These are phyloP conservation scores for Zaprionus kolodkinae DNA, from an alignment of 1,140 invertebrate genomes.

Conservation along the genomic window DNA sequence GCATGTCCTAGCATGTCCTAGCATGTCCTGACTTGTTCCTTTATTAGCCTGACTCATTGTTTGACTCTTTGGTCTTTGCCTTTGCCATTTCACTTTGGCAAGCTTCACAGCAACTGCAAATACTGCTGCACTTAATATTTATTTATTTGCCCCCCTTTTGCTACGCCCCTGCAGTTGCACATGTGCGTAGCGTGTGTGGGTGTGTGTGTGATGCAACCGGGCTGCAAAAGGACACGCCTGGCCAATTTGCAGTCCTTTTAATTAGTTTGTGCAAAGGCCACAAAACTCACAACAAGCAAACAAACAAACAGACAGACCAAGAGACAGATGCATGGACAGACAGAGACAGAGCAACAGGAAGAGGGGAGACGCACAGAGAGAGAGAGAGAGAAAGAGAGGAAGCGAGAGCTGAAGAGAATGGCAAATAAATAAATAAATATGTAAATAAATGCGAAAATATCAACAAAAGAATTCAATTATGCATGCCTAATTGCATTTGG, in stretches of 20 bases:
- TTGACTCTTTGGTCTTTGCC: constrained; percentile 23
- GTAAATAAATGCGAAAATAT: constrained; percentile 36
- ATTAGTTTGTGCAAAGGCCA: constrained; percentile 66
- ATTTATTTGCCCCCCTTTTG: constrained; percentile 56
- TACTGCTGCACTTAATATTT: constrained; percentile 70
- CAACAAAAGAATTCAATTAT: constrained; percentile 68
- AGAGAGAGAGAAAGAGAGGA: not conserved
- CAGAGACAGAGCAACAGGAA: not conserved
- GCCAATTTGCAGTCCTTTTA: constrained; percentile 59
- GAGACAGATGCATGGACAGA: not conserved
- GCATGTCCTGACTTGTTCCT: constrained; percentile 1
- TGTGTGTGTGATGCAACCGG: constrained; percentile 9
- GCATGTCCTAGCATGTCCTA: not conserved
- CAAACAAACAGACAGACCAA: constrained; percentile 3
- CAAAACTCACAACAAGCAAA: constrained; percentile 19
- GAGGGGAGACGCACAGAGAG: not conserved
- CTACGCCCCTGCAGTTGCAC: not conserved
- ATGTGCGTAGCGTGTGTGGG: not conserved
- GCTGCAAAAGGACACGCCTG: constrained; percentile 23
- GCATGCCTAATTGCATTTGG: constrained; percentile 55
- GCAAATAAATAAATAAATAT: constrained; percentile 25
- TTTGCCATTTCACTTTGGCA: constrained; percentile 42
- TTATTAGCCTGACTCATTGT: constrained; percentile 21
- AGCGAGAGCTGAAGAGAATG: not conserved
- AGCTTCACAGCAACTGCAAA: constrained; percentile 60